Evolutionary conservation across 2,888 invertebrate genomes (phyloP).

Genomic region (Brachyptera risi): DNA sequence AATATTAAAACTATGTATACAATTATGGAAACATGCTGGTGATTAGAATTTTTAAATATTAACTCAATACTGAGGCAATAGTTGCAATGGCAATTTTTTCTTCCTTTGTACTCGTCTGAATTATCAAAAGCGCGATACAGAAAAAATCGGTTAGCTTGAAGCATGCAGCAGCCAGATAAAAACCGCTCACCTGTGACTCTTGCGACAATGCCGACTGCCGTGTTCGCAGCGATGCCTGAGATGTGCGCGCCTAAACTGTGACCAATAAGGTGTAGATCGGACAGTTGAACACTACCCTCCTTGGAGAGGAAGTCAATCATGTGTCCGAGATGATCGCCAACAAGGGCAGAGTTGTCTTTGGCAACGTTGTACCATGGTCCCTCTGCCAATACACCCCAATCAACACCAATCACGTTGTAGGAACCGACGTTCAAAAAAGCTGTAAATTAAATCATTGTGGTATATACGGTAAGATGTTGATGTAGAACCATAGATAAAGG

Average conservation of each 20-base stretch:
- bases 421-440: neutral
- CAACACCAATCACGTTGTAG: conserved; percentile 13
- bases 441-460: neutral
- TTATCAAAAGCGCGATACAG: no score
- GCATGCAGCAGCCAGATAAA: no score
- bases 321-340: conserved; percentile 3
- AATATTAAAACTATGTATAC: no score
- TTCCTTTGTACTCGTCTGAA: no score
- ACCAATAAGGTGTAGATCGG: conserved; percentile 26
- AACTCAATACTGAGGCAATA: no score
- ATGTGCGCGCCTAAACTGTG: conserved; percentile 44
- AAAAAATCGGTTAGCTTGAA: no score
- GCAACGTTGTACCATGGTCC: conserved; percentile 2
- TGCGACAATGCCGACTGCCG: conserved; percentile 39
- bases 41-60: no score
- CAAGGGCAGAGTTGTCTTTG: neutral
- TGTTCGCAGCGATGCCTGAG: conserved; percentile 22
- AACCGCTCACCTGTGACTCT: conserved; percentile 42
- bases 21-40: no score
- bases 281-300: neutral
- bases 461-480: no score
- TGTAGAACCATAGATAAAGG: no score
- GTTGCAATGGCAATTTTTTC: no score
- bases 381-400: conserved; percentile 7
- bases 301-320: neutral